Percentiles rank a stretch among this genome's conserved stretches.
Conservation (phyloP, 2,113 vertebrate species). For the Numenius arquata region DNA sequence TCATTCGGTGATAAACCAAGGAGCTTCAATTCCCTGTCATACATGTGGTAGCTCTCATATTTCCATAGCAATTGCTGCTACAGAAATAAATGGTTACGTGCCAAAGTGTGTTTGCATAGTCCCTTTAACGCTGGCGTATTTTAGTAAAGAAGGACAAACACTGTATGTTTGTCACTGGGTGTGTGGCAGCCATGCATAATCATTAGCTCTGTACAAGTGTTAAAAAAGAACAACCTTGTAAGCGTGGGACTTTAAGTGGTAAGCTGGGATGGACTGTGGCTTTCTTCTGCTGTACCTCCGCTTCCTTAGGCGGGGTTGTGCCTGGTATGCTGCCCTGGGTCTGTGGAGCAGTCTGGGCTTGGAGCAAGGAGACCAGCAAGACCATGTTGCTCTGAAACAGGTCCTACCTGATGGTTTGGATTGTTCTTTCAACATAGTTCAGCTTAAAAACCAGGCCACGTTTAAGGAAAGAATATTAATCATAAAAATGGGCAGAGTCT, state of each 20-base stretch:
- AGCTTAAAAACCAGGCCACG: background rate
- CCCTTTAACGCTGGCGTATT: background rate
- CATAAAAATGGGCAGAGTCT: constrained; percentile 4
- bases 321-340: background rate
- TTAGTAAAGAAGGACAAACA: background rate
- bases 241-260: background rate
- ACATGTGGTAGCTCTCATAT: background rate
- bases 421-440: constrained; percentile 23
- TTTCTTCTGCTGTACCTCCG: background rate
- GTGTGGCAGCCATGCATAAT: fast-evolving
- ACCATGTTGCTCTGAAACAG: background rate
- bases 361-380: background rate
- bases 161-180: too few relatives aligned
- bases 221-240: background rate
- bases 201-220: background rate
- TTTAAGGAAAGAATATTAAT: background rate
- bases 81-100: background rate
- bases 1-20: background rate
- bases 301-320: background rate
- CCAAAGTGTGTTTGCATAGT: background rate
- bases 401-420: constrained; percentile 34
- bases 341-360: background rate
- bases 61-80: background rate
- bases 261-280: background rate
- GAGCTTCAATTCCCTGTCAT: background rate